A percentile compares a stretch with the other conserved stretches of the same genome.
Evolutionary conservation across 30 jellyfish, hydroid and myxozoan genomes (phyloP).

Genomic region (Catostylus mosaicus): DNA sequence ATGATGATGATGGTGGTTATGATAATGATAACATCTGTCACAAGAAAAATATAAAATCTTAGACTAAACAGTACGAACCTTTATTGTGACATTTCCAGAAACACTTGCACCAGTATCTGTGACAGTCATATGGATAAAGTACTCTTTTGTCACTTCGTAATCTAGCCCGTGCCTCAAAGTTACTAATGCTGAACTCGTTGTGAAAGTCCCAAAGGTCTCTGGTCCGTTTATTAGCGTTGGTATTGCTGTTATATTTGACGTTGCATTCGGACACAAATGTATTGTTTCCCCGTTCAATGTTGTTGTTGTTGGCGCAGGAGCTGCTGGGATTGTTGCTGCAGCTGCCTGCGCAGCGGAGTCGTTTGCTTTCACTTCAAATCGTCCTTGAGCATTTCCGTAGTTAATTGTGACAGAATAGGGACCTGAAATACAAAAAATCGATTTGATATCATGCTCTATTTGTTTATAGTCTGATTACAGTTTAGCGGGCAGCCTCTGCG

Average conservation of each 20-base stretch:
- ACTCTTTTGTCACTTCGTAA: conserved; percentile 75
- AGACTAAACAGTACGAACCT: conserved; percentile 21
- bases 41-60: no score
- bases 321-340: conserved; percentile 71
- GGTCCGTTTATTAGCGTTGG: conserved; percentile 46
- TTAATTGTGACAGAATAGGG: conserved; percentile 70
- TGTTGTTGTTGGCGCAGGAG: conserved; percentile 71
- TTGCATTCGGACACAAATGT: conserved; percentile 71
- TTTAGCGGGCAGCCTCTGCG: no score
- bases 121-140: conserved; percentile 54
- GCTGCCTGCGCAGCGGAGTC: conserved; percentile 73
- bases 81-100: conserved; percentile 65
- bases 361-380: conserved; percentile 69
- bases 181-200: conserved; percentile 54
- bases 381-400: conserved; percentile 81
- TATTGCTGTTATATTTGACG: conserved; percentile 59
- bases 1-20: neutral
- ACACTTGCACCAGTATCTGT: conserved; percentile 52
- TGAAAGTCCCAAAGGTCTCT: conserved; percentile 49
- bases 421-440: conserved; percentile 33
- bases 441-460: no score
- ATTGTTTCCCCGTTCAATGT: conserved; percentile 78
- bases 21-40: neutral
- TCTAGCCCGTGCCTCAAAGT: conserved; percentile 60
- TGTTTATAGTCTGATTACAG: no score